Percentiles rank a stretch among this genome's conserved stretches.
These are phyloP conservation scores for Octopus sinensis DNA, from an alignment of 1,140 invertebrate genomes.

Conservation along the genomic window DNA sequence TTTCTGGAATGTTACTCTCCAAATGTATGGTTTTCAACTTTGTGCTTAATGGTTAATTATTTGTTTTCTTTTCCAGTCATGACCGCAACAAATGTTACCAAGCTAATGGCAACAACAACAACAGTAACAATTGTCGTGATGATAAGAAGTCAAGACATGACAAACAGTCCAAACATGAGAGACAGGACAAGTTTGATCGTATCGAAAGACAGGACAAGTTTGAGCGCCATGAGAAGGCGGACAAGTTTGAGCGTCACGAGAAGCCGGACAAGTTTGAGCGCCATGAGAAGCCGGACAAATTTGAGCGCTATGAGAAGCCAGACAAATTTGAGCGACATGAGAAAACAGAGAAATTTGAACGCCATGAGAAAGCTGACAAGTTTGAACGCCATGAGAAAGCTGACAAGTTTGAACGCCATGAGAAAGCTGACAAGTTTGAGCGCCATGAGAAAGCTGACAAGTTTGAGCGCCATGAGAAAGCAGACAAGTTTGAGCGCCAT, in stretches of 20 bases:
- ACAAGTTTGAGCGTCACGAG: neutral
- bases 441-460: neutral
- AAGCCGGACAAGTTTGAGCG: neutral
- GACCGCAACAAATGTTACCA: conserved; percentile 3
- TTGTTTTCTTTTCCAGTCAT: neutral
- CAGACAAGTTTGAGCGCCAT: neutral
- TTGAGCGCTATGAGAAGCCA: neutral
- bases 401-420: neutral
- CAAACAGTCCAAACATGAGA: neutral
- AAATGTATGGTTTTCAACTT: neutral
- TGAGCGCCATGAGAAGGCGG: neutral
- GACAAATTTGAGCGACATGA: neutral
- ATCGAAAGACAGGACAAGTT: neutral
- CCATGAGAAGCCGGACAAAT: neutral
- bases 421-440: neutral
- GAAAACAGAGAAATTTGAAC: neutral
- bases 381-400: neutral
- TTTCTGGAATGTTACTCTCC: too few relatives aligned
- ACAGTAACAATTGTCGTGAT: neutral
- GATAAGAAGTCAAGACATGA: conserved; percentile 1
- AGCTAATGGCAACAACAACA: neutral
- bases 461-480: neutral
- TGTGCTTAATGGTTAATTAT: neutral
- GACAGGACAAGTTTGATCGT: neutral
- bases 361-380: neutral